Base-by-base conservation (phyloP, 1,140 invertebrate genomes). In the Drosophila tristis region DNA sequence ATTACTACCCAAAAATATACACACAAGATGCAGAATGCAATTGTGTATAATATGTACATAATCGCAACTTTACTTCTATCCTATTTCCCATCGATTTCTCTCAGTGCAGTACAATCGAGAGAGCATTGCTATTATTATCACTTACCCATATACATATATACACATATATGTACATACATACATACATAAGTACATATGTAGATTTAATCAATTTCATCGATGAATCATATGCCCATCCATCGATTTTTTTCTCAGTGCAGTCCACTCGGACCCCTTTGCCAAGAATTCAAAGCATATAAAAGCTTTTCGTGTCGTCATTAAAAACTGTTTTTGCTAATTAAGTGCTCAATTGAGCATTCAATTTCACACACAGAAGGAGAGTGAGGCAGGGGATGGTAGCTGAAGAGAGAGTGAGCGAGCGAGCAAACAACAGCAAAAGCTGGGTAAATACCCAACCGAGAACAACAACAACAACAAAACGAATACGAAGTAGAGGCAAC, bases 291-390 rank as follows among this genome's bases (percentile, higher is more conserved):
- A 63, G 67, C 53, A 87, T 74, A 90, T 77, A 90, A 90, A 81
- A 90, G 78, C 86, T 73, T 90, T 87, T 87, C 81, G 86, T 90
- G 86, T 82, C 86, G 81, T 90, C 86, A 90, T 90, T 90, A 90
- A 90, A 90, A 90, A 90, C 85, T 90, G 80, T 90, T 90, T 90
- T 90, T 90, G 89, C 86, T 90, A 90, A 90, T 90, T 90, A 90
- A 90, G 86, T 87, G 82, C 86, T 90, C 86, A 90, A 90, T 90
- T 90, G 85, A 90, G 82, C 86, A 90, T 90, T 90, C 87, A 90
- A 90, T 90, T 90, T 81, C 79, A 77, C 63, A 82, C 62, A 75
- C 74, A 78, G 59, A 15, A 7, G 6, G 20, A 13, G 48, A 29
- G 31, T 1, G 15, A 15, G 31, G 9, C 11, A 23, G 29, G 3